Evolutionary conservation across 2,113 vertebrate genomes (phyloP).

Genomic region (Alces alces): DNA sequence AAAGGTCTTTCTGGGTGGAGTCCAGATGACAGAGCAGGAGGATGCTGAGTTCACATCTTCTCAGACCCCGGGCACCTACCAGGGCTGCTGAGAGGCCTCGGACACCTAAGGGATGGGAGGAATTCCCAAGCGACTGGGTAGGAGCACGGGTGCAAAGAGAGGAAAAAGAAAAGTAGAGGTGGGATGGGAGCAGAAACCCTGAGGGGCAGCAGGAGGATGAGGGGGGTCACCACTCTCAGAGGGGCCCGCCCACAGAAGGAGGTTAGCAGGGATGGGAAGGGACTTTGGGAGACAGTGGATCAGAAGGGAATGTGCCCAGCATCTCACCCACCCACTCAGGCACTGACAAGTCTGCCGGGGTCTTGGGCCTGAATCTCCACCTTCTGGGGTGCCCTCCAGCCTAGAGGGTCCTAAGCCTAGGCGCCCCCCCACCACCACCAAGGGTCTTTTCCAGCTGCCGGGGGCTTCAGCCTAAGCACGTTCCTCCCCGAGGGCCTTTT

Average conservation of each 20-base stretch:
- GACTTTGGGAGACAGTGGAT: not conserved
- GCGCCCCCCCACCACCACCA: not conserved
- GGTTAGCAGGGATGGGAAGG: not conserved
- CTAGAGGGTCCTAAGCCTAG: not conserved
- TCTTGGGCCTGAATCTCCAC: not conserved
- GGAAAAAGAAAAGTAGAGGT: not conserved
- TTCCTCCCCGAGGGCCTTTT: not conserved
- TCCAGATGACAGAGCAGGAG: not conserved
- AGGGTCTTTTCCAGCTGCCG: not conserved
- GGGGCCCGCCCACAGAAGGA: not conserved
- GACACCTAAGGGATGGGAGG: not conserved
- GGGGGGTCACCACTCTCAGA: not conserved
- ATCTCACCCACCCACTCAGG: not conserved
- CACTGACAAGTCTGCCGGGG: not conserved
- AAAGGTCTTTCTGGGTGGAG: not conserved
- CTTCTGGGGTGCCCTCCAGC: not conserved
- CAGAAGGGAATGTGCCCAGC: not conserved
- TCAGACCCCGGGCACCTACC: not conserved
- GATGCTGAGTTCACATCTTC: not conserved
- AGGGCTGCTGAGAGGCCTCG: not conserved
- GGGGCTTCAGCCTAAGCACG: not conserved
- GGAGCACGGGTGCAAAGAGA: not conserved
- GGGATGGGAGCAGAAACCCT: not conserved
- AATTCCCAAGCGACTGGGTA: not conserved
- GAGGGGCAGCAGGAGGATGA: not conserved